A percentile compares a stretch with the other conserved stretches of the same genome.
Evolutionary conservation across 2,113 vertebrate genomes (phyloP).

Genomic region (Epinephelus lanceolatus): DNA sequence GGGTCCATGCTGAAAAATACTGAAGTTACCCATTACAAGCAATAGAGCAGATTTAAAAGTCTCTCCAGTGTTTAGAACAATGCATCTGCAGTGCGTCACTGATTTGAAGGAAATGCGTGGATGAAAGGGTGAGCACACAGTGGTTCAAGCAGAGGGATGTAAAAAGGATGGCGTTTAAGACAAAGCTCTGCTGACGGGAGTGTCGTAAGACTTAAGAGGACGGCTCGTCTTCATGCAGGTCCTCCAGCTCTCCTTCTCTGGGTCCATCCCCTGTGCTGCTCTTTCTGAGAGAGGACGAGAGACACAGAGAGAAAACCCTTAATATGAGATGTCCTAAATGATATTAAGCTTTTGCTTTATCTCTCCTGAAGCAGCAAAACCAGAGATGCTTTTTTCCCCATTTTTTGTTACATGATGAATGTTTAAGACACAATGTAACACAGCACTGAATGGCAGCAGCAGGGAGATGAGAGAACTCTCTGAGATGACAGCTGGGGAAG

Average conservation of each 20-base stretch:
- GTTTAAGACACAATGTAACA: conserved; percentile 35
- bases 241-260: conserved; percentile 85
- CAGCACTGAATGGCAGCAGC: conserved; percentile 43
- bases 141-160: not conserved
- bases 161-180: conserved; percentile 8
- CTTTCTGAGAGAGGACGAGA: conserved; percentile 75
- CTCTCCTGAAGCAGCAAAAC: not conserved
- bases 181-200: not conserved
- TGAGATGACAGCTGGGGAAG: conserved; percentile 22
- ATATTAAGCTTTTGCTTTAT: not conserved
- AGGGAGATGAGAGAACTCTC: conserved; percentile 26
- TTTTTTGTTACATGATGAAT: not conserved
- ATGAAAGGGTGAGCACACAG: not conserved
- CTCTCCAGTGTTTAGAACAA: no score
- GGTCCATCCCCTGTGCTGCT: conserved; percentile 83
- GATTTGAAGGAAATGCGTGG: conserved; percentile 1
- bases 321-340: not conserved
- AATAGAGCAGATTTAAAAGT: no score
- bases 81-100: not conserved
- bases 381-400: not conserved
- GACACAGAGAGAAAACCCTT: not conserved
- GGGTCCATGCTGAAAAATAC: no score
- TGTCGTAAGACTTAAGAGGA: conserved; percentile 73
- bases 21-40: no score
- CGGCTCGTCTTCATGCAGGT: conserved; percentile 85